Conservation (phyloP, 2,113 vertebrate genomes). For the Rhabdomys dilectus region DNA sequence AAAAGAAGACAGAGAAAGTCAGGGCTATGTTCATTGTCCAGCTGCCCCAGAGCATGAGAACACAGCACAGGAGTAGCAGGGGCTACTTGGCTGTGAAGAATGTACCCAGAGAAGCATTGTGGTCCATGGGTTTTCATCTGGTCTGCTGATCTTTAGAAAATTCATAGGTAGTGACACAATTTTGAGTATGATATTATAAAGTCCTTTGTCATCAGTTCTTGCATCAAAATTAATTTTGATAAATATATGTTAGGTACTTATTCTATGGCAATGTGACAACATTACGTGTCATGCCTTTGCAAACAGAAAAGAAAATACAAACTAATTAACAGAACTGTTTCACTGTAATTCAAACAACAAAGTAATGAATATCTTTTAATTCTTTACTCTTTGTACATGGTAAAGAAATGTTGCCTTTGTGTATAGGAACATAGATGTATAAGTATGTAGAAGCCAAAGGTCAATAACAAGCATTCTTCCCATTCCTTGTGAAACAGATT, state of each 20-base stretch:
- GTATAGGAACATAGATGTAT: background rate
- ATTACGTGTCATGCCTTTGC: conserved; percentile 16
- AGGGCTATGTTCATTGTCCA: background rate
- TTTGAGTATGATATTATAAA: conserved; percentile 49
- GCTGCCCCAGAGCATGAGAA: background rate
- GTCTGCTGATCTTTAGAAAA: background rate
- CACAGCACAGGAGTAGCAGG: background rate
- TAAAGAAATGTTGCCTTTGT: background rate
- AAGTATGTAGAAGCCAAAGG: background rate
- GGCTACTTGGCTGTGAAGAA: background rate
- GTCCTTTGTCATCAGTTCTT: conserved; percentile 31
- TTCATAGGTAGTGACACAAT: background rate
- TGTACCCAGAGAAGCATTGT: background rate
- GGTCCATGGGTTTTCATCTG: background rate
- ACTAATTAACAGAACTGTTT: background rate
- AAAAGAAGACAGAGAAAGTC: background rate
- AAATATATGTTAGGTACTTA: conserved; percentile 22
- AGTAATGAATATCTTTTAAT: background rate
- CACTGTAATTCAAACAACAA: conserved; percentile 31
- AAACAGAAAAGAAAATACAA: conserved; percentile 24
- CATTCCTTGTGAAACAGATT: background rate
- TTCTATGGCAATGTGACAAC: conserved; percentile 41
- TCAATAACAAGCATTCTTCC: background rate
- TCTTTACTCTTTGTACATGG: background rate
- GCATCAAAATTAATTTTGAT: conserved; percentile 53